Base-by-base conservation (phyloP, 2,113 vertebrate species). In the Eolophus roseicapilla region DNA sequence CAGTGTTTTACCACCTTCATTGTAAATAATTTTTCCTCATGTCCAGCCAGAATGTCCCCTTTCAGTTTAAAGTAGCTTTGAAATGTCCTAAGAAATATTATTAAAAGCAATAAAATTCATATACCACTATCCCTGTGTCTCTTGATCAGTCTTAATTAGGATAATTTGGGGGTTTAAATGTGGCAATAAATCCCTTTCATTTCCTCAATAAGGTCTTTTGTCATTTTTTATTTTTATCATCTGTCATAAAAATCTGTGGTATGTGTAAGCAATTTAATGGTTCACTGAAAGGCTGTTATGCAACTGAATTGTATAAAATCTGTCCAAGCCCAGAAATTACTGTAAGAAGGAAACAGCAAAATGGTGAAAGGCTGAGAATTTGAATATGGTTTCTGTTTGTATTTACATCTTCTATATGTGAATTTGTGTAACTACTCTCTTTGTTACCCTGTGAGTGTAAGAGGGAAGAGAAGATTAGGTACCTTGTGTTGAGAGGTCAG, bases 251-350 rank as follows among this genome's bases (percentile, higher is more conserved):
- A 86, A 94, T 96, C 43, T 81, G 71, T 82, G 94, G 88, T 70
- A 78, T 20, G 79, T 91, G 85, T 96, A 93, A 96, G 88, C 92
- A 94, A 96, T 96, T 96, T 95, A 94, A 95, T 95, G 94, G 90
- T 90, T 97, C 95, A 88, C 92, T 96, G 92, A 55, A 75, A 86
- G 73, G 64, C 59, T 85, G 90, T 97, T 97, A 96, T 46, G 76
- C 92, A 95, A 96, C 79, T 17, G 60, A 85, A 64, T 82, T 92
- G 80, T 90, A 50, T 81, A 75, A 95, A 97, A 88, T 49, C 86
- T 75, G 46, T 68, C 76, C 92, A 81, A 83, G 63, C 18, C 82
- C 80, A 94, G 73, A 78, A 93, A 92, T 88, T 55, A 47, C 43
- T 68, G 50, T 25, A 83, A 88, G 37, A 47, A 35, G 50, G 37